Evolutionary conservation across 2,113 vertebrate genomes (phyloP).

Genomic region (Panthera uncia): DNA sequence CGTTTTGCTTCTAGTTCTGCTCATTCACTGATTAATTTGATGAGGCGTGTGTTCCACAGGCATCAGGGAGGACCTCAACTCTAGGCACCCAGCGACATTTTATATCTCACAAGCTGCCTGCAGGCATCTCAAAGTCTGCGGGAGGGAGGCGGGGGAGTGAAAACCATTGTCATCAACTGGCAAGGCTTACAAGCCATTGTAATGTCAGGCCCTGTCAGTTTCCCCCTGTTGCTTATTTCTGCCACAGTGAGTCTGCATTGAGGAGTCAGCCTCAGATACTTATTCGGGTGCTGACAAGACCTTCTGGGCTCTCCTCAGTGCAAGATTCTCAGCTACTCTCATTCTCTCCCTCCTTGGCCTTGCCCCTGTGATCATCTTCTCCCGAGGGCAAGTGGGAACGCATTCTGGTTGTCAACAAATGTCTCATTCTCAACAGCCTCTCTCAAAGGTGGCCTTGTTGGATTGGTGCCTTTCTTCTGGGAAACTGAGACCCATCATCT

Average conservation of each 20-base stretch:
- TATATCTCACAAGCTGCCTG: background rate
- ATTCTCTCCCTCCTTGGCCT: background rate
- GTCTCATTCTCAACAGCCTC: background rate
- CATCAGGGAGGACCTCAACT: background rate
- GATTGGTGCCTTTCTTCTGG: background rate
- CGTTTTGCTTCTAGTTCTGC: background rate
- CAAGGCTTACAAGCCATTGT: background rate
- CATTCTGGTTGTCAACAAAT: background rate
- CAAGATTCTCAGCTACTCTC: background rate
- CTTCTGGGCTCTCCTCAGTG: background rate
- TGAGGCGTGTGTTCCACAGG: background rate
- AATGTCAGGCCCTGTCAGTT: background rate
- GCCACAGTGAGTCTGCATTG: background rate
- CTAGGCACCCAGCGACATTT: background rate
- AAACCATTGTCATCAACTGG: background rate
- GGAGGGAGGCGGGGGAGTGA: too few species aligned
- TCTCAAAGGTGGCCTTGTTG: background rate
- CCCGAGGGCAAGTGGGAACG: background rate
- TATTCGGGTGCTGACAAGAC: background rate
- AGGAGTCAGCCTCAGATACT: background rate
- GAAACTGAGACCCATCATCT: background rate
- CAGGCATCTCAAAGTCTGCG: background rate
- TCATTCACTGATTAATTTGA: background rate
- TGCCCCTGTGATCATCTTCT: background rate
- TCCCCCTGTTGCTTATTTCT: constrained; percentile 6